Percentiles rank a stretch among this genome's conserved stretches.
Evolutionary conservation across 35 echinoderm and acorn worm species (phyloP).

Genomic region (Apostichopus parvimensis): DNA sequence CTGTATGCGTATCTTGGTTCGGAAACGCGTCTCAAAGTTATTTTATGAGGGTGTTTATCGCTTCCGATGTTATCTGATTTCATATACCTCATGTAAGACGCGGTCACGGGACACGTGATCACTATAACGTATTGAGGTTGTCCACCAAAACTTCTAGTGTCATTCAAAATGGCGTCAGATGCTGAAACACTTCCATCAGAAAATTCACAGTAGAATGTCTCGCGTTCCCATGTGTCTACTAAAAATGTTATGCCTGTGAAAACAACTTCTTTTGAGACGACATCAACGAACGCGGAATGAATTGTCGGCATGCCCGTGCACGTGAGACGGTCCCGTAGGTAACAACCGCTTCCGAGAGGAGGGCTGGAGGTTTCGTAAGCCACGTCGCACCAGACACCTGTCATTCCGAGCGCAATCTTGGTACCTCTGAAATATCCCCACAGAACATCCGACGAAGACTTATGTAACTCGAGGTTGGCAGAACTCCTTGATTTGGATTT

Average conservation of each 20-base stretch:
- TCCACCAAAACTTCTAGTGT: slow-evolving; percentile 80
- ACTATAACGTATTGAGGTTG: slow-evolving; percentile 78
- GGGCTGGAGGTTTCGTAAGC: slow-evolving; percentile 38
- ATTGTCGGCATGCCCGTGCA: slow-evolving; percentile 78
- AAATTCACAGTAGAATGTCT: slow-evolving; percentile 84
- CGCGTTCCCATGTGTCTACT: slow-evolving; percentile 55
- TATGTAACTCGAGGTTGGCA: background rate
- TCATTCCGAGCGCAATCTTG: slow-evolving; percentile 42
- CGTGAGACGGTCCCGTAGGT: slow-evolving; percentile 29
- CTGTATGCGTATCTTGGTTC: slow-evolving; percentile 38
- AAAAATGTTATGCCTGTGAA: slow-evolving; percentile 65
- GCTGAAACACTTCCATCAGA: slow-evolving; percentile 46
- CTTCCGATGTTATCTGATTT: background rate
- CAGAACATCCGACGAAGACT: slow-evolving; percentile 19
- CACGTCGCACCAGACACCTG: slow-evolving; percentile 40
- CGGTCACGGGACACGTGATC: slow-evolving; percentile 75
- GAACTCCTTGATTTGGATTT: background rate
- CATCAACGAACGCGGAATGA: slow-evolving; percentile 81
- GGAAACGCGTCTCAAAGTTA: slow-evolving; percentile 26
- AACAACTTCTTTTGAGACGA: slow-evolving; percentile 61
- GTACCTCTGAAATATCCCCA: slow-evolving; percentile 40
- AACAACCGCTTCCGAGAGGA: slow-evolving; percentile 4
- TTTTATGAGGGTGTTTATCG: background rate
- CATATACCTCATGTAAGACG: background rate
- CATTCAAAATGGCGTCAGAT: slow-evolving; percentile 70